Percentiles rank a stretch among this genome's conserved stretches.
phyloP scores from a whole-genome alignment of 2,888 invertebrate species.

The Byasa hedistus region DNA sequence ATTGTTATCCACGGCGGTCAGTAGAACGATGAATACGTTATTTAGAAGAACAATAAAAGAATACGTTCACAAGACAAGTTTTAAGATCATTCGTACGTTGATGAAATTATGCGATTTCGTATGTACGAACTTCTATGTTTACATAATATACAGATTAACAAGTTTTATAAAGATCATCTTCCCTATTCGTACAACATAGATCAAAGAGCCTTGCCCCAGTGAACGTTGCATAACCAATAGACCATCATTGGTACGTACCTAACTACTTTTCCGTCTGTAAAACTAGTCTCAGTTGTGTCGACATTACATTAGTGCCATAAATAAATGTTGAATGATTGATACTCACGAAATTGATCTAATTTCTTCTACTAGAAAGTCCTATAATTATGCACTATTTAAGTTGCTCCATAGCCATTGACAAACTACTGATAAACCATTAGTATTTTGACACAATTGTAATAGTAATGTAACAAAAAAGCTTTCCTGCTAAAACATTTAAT shows the following conservation, averaged over 20 bases:
- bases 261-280: conserved; percentile 15
- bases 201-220: conserved; percentile 29
- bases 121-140: not conserved
- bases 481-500: too few relatives aligned
- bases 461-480: too few relatives aligned
- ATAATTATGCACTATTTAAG: not conserved
- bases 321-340: conserved; percentile 14
- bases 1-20: not conserved
- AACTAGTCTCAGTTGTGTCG: conserved; percentile 20
- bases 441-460: too few relatives aligned
- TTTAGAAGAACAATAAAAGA: not conserved
- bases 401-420: too few relatives aligned
- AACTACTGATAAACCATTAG: not conserved
- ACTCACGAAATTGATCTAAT: conserved; percentile 46
- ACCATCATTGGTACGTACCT: conserved; percentile 14
- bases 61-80: not conserved
- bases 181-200: conserved; percentile 24
- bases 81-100: not conserved
- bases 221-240: conserved; percentile 31
- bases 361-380: conserved; percentile 32
- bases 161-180: conserved; percentile 18
- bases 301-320: conserved; percentile 14
- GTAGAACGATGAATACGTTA: too few relatives aligned
- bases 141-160: conserved; percentile 6
- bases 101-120: not conserved